These are phyloP conservation scores for Drosophila infuscata DNA, from an alignment of 2,888 invertebrate species.

Conservation along the genomic window DNA sequence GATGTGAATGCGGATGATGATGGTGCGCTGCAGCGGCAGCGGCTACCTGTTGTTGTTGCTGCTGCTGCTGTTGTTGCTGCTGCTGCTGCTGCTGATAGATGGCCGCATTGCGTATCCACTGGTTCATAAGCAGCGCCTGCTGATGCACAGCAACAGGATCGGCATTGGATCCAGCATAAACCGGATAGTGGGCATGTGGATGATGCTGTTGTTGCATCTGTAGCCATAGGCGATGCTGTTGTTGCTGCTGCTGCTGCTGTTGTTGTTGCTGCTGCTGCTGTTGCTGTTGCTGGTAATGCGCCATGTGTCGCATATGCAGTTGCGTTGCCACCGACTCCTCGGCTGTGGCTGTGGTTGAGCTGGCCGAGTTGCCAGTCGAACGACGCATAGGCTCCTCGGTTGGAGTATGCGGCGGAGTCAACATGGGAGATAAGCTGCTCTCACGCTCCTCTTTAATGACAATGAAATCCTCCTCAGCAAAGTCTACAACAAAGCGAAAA, in stretches of 20 bases:
- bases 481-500: conserved; percentile 84
- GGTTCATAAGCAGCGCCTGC: conserved; percentile 89
- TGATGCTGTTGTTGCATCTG: conserved; percentile 71
- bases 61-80: conserved; percentile 62
- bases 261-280: conserved; percentile 57
- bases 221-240: conserved; percentile 58
- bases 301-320: conserved; percentile 71
- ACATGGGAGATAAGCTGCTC: conserved; percentile 86
- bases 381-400: conserved; percentile 86
- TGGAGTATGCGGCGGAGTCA: conserved; percentile 91
- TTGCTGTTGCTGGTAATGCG: conserved; percentile 68
- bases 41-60: conserved; percentile 38
- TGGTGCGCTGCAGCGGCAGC: conserved; percentile 83
- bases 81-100: conserved; percentile 86
- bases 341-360: conserved; percentile 46
- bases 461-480: conserved; percentile 87
- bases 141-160: conserved; percentile 86
- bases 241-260: conserved; percentile 71
- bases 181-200: conserved; percentile 77
- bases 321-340: conserved; percentile 80
- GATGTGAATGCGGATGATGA: conserved; percentile 82
- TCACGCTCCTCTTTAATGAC: conserved; percentile 88
- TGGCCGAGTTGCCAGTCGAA: conserved; percentile 32
- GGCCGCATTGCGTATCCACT: conserved; percentile 91
- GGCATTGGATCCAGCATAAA: conserved; percentile 81